Base-by-base conservation (phyloP, 2,797 vertebrate genomes). In the Rhabdomys pumilio region DNA sequence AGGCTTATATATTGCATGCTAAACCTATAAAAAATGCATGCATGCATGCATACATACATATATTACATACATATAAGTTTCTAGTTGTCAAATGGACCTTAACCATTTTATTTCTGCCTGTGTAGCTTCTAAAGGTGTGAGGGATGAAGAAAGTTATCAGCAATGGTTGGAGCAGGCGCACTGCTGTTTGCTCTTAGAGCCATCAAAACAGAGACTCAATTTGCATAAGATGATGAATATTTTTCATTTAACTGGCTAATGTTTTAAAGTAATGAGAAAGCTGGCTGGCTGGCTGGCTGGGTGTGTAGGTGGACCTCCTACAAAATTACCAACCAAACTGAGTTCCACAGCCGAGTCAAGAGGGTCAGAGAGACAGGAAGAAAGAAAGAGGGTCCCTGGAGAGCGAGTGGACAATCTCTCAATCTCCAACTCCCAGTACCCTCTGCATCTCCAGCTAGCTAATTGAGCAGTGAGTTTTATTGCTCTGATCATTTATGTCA, bases 391-490 rank as follows among this genome's bases (percentile, higher is more conserved):
- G 50, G 65, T 94, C 1, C 69, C 82, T 24, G 79, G 26, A 90
- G 90, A 94, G 91, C 85, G 95, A 94, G 91, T 92, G 79, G 24
- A 67, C 79, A 53, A 69, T 76, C 80, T 88, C 90, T 96, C 92
- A 91, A 79, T 89, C 95, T 81, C 0, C 73, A 65, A 9, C 55
- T 91, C 75, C 91, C 0, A 44, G 65, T 13, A 41, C 81, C 94
- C 89, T 87, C n/a, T 95, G 90, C 96, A 67, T 85, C 50, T 96
- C 94, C 44, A 41, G 94, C 53, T 81, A 80, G 89, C 94, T 98
- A 97, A 97, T 97, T 98, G 98, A 98, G 90, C 96, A 96, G 86
- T 76, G 94, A 95, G 87, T 97, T 92, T 98, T 98, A 97, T 82
- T 97, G 97, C 96, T 98, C 97, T 98, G 97, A 97, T 98, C 86